Evolutionary conservation across 2,113 vertebrate species (phyloP).

Genomic region (Suncus etruscus): DNA sequence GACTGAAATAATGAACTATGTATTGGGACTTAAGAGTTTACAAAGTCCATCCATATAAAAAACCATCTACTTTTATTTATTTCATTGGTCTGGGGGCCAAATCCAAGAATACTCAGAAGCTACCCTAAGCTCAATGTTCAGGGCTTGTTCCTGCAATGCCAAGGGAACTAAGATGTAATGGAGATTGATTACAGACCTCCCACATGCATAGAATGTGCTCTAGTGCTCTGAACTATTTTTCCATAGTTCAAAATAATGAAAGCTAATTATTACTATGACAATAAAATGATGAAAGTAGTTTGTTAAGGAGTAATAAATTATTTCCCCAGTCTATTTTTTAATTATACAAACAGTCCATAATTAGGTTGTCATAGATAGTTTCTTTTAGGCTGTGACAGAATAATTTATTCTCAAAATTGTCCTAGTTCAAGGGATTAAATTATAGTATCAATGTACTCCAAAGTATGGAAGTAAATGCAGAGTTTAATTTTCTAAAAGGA

Average conservation of each 20-base stretch:
- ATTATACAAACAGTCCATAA: not conserved
- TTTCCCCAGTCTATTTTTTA: conserved; percentile 1
- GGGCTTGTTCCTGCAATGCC: no score
- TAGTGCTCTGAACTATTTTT: no score
- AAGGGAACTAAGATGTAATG: no score
- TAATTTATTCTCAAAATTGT: conserved; percentile 11
- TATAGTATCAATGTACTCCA: not conserved
- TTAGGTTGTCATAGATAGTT: not conserved
- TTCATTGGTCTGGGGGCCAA: no score
- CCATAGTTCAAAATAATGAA: not conserved
- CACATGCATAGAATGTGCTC: no score
- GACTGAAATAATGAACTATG: not conserved
- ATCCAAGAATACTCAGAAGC: no score
- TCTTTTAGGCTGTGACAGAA: not conserved
- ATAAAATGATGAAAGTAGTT: no score
- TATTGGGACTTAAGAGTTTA: not conserved
- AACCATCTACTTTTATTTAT: not conserved
- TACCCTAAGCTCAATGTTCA: no score
- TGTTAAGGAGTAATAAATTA: not conserved
- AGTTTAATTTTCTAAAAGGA: conserved; percentile 37
- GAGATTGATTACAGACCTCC: no score
- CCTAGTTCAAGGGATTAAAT: conserved; percentile 9
- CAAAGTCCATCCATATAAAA: not conserved
- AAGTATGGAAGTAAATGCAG: not conserved
- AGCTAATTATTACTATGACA: no score